Conservation (phyloP, 2,797 vertebrate genomes). For the Urocyon cinereoargenteus region DNA sequence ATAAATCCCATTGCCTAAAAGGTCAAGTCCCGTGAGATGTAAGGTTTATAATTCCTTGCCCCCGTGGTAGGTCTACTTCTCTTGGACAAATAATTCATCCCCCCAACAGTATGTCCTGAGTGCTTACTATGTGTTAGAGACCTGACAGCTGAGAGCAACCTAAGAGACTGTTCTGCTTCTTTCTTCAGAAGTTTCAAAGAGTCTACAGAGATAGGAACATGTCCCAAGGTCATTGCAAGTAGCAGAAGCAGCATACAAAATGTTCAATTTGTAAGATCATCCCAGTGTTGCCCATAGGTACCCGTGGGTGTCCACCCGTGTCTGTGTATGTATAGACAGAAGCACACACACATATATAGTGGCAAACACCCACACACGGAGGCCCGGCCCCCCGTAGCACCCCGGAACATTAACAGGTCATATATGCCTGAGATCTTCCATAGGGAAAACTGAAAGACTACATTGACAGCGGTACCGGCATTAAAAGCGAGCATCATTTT, state of each 20-base stretch:
- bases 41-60: background rate
- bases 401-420: background rate
- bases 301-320: fast-evolving
- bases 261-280: background rate
- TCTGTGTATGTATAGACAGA: background rate
- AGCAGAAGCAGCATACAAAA: background rate
- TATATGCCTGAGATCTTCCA: background rate
- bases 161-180: background rate
- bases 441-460: background rate
- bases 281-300: background rate
- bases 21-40: background rate
- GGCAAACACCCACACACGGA: background rate
- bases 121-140: background rate
- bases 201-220: background rate
- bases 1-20: background rate
- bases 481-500: background rate
- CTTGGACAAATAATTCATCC: background rate
- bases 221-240: background rate
- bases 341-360: background rate
- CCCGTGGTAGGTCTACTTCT: background rate
- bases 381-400: too few species aligned
- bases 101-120: background rate
- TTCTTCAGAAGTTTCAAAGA: background rate
- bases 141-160: too few species aligned
- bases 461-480: background rate